Evolutionary conservation across 2,888 invertebrate genomes (phyloP).

Genomic region (Melieria omissa): DNA sequence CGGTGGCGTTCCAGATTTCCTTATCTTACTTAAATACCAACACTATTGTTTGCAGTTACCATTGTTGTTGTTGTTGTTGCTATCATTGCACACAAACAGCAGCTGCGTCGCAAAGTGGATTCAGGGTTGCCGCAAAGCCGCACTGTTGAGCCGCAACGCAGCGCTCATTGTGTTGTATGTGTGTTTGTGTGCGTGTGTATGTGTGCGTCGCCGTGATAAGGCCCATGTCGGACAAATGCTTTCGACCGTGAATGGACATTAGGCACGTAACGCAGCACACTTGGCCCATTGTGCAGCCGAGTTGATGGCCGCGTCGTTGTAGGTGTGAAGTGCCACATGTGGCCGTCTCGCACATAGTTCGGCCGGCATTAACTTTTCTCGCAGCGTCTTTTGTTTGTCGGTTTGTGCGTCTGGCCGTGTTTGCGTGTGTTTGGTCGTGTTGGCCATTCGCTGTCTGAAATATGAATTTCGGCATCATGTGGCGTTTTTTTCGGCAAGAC

Average conservation of each 20-base stretch:
- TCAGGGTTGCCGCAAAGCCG: no score
- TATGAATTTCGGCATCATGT: neutral
- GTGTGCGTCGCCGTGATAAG: neutral
- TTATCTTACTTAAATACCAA: no score
- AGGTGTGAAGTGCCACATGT: slow-evolving; percentile 59
- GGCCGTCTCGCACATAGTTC: slow-evolving; percentile 26
- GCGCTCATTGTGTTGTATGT: neutral
- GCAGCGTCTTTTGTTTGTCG: neutral
- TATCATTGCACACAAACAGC: no score
- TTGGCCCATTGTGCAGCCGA: neutral
- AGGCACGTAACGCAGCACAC: slow-evolving; percentile 22
- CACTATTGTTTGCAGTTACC: no score
- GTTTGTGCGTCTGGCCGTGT: neutral
- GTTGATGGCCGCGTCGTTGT: slow-evolving; percentile 39
- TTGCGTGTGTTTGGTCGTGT: no score
- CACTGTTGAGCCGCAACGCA: no score
- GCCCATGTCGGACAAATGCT: slow-evolving; percentile 12
- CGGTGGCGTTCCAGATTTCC: no score
- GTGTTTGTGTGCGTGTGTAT: neutral
- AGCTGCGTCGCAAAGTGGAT: no score
- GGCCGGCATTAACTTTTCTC: slow-evolving; percentile 24
- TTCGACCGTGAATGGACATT: slow-evolving; percentile 22
- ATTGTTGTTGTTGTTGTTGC: no score
- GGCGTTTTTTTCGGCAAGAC: neutral
- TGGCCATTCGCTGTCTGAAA: no score